phyloP scores from a whole-genome alignment of 2,113 vertebrate species.

The Baryphthengus martii region DNA sequence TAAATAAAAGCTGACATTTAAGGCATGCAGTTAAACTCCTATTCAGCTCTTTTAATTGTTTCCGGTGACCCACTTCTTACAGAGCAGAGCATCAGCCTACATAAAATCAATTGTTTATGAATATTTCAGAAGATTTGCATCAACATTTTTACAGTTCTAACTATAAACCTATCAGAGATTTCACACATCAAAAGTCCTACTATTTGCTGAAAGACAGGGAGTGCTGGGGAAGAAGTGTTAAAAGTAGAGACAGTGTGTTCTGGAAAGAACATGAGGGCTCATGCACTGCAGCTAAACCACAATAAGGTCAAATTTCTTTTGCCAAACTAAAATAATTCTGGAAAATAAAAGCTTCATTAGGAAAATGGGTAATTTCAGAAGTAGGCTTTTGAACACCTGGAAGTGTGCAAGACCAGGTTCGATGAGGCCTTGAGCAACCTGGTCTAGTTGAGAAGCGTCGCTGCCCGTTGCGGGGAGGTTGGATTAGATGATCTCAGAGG shows the following conservation, averaged over 20 bases:
- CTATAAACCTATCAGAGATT: background rate
- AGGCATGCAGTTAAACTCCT: background rate
- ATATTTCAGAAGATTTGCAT: background rate
- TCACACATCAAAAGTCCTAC: background rate
- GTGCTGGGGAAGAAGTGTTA: background rate
- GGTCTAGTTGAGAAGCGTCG: too few relatives aligned
- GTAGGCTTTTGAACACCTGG: too few relatives aligned
- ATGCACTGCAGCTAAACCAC: background rate
- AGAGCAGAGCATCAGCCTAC: background rate
- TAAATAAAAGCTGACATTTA: background rate
- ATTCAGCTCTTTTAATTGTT: background rate
- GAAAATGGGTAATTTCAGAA: background rate
- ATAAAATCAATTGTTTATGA: conserved; percentile 15
- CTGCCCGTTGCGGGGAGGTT: too few relatives aligned
- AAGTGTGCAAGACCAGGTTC: too few relatives aligned
- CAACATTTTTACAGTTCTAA: background rate
- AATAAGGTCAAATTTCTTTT: background rate
- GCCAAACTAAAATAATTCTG: background rate
- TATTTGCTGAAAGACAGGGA: background rate
- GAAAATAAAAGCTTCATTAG: background rate
- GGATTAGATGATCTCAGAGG: too few relatives aligned
- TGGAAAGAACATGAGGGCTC: background rate
- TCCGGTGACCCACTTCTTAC: background rate
- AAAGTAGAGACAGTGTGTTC: background rate
- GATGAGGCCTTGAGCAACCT: too few relatives aligned